These are phyloP conservation scores for Mormoops blainvillei DNA, from an alignment of 2,113 vertebrate species.

Conservation along the genomic window DNA sequence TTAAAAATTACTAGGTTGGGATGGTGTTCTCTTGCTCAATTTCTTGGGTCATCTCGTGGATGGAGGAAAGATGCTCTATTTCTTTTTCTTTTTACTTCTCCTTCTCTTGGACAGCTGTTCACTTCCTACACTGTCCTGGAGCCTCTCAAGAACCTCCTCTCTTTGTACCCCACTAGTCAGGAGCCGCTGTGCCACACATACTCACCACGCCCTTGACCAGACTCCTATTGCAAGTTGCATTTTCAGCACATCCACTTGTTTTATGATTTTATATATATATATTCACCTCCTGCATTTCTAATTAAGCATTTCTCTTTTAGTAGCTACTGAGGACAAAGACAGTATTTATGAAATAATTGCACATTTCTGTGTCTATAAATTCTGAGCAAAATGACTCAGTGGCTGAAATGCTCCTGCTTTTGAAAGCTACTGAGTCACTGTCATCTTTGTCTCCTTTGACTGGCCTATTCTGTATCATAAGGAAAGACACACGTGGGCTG, in stretches of 20 bases:
- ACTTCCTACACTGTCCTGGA: neutral
- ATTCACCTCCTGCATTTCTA: neutral
- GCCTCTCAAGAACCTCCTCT: neutral
- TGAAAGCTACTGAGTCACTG: neutral
- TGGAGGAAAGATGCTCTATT: neutral
- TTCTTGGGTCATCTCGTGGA: neutral
- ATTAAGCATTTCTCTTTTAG: neutral
- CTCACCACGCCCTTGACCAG: neutral
- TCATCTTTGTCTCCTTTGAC: neutral
- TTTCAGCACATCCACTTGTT: neutral
- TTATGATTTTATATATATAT: neutral
- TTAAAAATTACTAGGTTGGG: neutral
- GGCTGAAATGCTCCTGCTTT: neutral
- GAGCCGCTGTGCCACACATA: rapidly evolving
- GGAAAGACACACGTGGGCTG: neutral
- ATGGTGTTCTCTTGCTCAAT: neutral
- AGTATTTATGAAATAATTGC: neutral
- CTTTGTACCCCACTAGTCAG: neutral
- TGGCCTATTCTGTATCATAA: neutral
- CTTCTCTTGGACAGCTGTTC: neutral
- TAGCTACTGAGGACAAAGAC: neutral
- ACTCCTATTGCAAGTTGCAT: neutral
- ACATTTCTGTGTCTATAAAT: neutral
- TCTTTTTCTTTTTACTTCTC: neutral
- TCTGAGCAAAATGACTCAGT: neutral